phyloP scores from a whole-genome alignment of 2,797 vertebrate genomes.

The Lutjanus campechanus region DNA sequence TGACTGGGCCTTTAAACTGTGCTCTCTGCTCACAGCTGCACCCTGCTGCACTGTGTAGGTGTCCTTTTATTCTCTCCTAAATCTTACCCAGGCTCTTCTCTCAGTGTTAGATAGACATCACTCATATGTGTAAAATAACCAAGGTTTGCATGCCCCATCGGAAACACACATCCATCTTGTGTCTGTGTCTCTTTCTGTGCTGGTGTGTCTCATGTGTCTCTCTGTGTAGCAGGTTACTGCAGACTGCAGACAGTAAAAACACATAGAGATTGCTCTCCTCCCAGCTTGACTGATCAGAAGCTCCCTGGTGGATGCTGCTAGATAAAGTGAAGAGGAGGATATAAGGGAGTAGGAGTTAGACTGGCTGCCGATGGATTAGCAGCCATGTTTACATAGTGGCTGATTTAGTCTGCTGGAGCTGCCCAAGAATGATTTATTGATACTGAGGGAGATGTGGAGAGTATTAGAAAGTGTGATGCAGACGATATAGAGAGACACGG shows the following conservation, averaged over 20 bases:
- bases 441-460: slow-evolving; percentile 51
- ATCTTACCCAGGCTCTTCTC: slow-evolving; percentile 8
- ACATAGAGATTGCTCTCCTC: slow-evolving; percentile 60
- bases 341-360: slow-evolving; percentile 64
- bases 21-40: not conserved
- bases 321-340: slow-evolving; percentile 74
- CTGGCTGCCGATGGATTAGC: slow-evolving; percentile 78
- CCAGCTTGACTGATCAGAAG: slow-evolving; percentile 69
- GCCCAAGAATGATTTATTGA: slow-evolving; percentile 76
- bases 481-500: slow-evolving; percentile 36
- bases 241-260: slow-evolving; percentile 54
- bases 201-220: slow-evolving; percentile 33
- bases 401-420: slow-evolving; percentile 72
- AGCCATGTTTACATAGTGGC: slow-evolving; percentile 76
- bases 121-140: slow-evolving; percentile 28
- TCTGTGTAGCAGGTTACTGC: slow-evolving; percentile 39
- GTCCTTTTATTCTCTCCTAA: slow-evolving; percentile 19
- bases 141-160: not conserved
- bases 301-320: slow-evolving; percentile 68
- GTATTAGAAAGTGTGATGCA: slow-evolving; percentile 56
- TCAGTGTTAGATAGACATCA: slow-evolving; percentile 13
- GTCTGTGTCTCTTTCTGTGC: slow-evolving; percentile 25
- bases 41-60: not conserved
- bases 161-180: slow-evolving; percentile 35
- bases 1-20: not conserved